These are phyloP conservation scores for Mythimna lalbum DNA, from an alignment of 2,888 invertebrate species.

Conservation along the genomic window DNA sequence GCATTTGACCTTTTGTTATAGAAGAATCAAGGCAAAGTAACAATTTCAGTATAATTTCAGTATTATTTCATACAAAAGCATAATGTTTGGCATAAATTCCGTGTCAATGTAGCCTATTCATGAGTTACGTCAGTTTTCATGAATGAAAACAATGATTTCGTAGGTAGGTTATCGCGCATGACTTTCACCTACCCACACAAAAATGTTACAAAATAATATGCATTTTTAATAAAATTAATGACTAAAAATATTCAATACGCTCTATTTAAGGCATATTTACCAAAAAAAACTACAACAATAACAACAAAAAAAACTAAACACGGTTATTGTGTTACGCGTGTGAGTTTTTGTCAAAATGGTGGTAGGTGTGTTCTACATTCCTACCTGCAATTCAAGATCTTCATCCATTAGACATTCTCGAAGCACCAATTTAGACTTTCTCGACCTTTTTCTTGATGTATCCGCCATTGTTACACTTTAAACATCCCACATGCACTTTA, in stretches of 20 bases:
- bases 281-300: neutral
- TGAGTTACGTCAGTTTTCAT: slow-evolving; percentile 4
- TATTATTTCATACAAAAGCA: neutral
- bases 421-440: slow-evolving; percentile 72
- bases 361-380: slow-evolving; percentile 40
- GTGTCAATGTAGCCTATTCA: too few relatives aligned
- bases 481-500: slow-evolving; percentile 7
- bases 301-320: neutral
- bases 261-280: neutral
- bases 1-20: neutral
- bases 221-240: neutral
- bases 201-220: slow-evolving; percentile 12
- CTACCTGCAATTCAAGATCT: slow-evolving; percentile 53
- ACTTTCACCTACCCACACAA: slow-evolving; percentile 46
- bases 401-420: slow-evolving; percentile 59
- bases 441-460: slow-evolving; percentile 59
- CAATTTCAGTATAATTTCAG: neutral
- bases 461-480: slow-evolving; percentile 49
- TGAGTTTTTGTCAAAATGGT: slow-evolving; percentile 60
- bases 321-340: slow-evolving; percentile 10
- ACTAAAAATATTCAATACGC: neutral
- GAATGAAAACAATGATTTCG: slow-evolving; percentile 13
- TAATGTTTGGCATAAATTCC: neutral
- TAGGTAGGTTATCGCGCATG: slow-evolving; percentile 31
- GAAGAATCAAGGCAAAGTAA: neutral